A percentile compares a stretch with the other conserved stretches of the same genome.
These are phyloP conservation scores for Tyrophagus putrescentiae DNA, from an alignment of 1,140 invertebrate species.

Conservation along the genomic window DNA sequence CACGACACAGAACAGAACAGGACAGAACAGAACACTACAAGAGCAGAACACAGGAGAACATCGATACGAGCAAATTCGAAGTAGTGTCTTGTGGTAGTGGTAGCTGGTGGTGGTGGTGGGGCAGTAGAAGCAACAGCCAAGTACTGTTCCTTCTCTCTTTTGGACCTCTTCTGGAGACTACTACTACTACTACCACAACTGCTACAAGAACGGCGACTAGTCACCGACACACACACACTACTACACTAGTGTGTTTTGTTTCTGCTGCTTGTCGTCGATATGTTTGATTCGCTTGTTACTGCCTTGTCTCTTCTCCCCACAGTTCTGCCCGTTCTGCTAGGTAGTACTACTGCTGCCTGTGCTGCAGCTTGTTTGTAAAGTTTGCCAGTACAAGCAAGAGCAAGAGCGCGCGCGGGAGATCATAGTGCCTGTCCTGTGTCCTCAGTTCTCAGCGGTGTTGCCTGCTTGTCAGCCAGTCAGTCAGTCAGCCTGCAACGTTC, in stretches of 20 bases:
- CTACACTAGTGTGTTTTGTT: too few species aligned
- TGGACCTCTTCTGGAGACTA: too few species aligned
- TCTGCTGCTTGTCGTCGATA: conserved; percentile 12
- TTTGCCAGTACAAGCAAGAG: too few species aligned
- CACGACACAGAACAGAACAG: background rate
- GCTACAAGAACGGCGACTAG: too few species aligned
- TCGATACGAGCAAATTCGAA: conserved; percentile 14
- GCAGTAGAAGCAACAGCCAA: conserved; percentile 6
- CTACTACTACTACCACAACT: too few species aligned
- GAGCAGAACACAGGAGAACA: background rate
- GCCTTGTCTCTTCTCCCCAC: too few species aligned
- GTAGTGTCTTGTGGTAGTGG: too few species aligned
- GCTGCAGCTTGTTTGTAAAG: conserved; percentile 1
- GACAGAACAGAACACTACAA: background rate
- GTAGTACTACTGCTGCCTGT: background rate
- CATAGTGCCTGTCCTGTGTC: too few species aligned
- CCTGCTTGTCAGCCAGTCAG: background rate
- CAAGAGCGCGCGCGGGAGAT: background rate
- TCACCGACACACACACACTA: too few species aligned
- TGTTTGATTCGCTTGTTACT: conserved; percentile 14
- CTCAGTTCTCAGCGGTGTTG: too few species aligned
- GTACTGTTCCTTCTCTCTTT: background rate
- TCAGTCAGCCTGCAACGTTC: background rate
- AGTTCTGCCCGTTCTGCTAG: too few species aligned
- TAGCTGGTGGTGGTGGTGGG: background rate